A percentile compares a stretch with the other conserved stretches of the same genome.
These are phyloP conservation scores for Pseudopipra pipra DNA, from an alignment of 2,113 vertebrate genomes.

Conservation along the genomic window DNA sequence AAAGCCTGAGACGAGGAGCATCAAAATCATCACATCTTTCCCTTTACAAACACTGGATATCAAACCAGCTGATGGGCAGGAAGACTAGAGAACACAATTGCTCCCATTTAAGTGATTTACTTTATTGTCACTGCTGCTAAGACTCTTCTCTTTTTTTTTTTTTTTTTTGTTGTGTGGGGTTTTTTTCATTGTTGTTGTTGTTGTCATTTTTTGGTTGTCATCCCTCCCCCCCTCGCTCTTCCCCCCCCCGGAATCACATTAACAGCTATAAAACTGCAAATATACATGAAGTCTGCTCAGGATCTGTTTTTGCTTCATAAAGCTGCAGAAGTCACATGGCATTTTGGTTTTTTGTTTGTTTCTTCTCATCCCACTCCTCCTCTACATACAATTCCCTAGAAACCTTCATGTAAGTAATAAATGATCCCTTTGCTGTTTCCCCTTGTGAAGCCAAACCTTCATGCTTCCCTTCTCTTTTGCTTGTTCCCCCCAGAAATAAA, in stretches of 20 bases:
- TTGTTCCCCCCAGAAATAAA: neutral
- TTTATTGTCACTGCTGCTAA: conserved; percentile 1
- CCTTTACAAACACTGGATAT: neutral
- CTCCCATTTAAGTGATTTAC: conserved; percentile 32
- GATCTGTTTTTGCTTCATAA: neutral
- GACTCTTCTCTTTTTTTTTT: neutral
- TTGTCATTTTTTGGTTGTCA: too few relatives aligned
- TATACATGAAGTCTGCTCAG: conserved; percentile 6
- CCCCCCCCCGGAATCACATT: neutral
- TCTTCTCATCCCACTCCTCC: neutral
- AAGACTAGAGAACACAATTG: neutral
- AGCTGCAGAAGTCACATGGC: neutral
- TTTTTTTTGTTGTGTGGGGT: neutral
- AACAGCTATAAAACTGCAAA: conserved; percentile 18
- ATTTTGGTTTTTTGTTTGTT: conserved; percentile 10
- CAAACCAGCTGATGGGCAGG: neutral
- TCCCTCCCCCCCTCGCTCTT: too few relatives aligned
- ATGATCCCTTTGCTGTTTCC: neutral
- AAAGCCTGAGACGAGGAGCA: neutral
- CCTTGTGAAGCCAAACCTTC: neutral
- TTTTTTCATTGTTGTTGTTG: too few relatives aligned
- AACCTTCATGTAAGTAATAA: neutral
- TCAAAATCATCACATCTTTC: neutral
- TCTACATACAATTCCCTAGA: neutral
- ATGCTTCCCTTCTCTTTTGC: neutral